Evolutionary conservation across 2,888 invertebrate genomes (phyloP), one percentile per base, ranked within the genome.

Genomic region (Ypsolopha sequella): DNA sequence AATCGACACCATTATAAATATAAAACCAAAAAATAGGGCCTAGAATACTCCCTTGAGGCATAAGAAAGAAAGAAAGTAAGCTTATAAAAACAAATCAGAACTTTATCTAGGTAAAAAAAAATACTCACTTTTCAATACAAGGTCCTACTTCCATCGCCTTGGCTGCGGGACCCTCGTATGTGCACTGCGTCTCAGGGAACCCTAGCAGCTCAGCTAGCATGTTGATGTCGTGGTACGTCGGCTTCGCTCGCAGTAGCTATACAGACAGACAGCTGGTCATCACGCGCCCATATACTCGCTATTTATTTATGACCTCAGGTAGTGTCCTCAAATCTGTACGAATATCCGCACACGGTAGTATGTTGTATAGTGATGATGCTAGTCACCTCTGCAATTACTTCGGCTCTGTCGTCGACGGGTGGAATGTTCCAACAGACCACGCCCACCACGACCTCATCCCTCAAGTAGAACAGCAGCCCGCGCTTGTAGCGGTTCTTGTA

Each of bases 371-470:
- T 48, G 6, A 38, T n/a, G 7, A 11, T 2, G 10, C 6, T 6
- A 6, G 36, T 33, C 56, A 84, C 85, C 77, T 85, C 85, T 0
- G 74, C 70, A 48, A 67, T 79, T 41, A 79, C 80, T 6, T 56
- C 65, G 53, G 64, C 63, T 38, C 84, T 64, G 57, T 84, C 74
- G 0, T 75, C 80, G 1, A 80, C 63, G 7, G 74, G 66, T 2
- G 78, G 78, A 57, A 82, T 64, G 62, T 85, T 85, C 85, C 85
- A 85, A 57, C 84, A 80, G 11, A 74, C 60, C 54, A 84, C 65
- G 1, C 85, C 85, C 1, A 82, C 84, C 2, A 85, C 67, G 0
- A 60, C 67, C 60, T 84, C 80, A 10, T 82, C 76, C 0, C 80
- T 73, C 50, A 85, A 52, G 62, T 85, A 85, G 66, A 79, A 82